Conservation (phyloP, 2,888 invertebrate genomes). For the Cerastoderma edule region DNA sequence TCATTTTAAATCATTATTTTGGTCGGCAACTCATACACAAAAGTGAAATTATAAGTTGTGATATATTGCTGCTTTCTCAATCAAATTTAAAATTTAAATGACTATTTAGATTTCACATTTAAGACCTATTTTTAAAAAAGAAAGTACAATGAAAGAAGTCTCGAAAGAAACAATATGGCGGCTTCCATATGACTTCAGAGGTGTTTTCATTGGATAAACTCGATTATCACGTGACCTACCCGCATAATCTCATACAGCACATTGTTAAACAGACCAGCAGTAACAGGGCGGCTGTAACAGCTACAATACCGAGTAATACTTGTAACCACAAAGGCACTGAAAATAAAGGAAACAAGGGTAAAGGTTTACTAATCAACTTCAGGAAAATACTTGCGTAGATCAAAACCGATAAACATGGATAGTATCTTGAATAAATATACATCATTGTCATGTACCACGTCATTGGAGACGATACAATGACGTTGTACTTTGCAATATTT, state of each 20-base stretch:
- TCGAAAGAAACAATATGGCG: neutral
- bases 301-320: conserved; percentile 55
- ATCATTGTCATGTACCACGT: too few relatives aligned
- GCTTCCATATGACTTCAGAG: too few relatives aligned
- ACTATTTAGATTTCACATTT: neutral
- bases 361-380: neutral
- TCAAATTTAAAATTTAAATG: neutral
- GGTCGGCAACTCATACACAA: too few relatives aligned
- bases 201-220: too few relatives aligned
- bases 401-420: neutral
- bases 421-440: neutral
- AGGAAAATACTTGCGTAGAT: too few relatives aligned
- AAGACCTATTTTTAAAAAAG: neutral
- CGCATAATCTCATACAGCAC: conserved; percentile 60
- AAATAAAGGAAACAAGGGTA: conserved; percentile 4
- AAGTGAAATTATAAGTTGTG: neutral
- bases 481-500: neutral
- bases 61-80: neutral
- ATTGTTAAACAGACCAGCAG: conserved; percentile 45
- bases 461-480: too few relatives aligned
- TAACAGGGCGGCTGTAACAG: conserved; percentile 40
- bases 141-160: neutral
- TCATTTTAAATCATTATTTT: too few relatives aligned
- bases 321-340: conserved; percentile 61
- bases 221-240: conserved; percentile 51